A percentile compares a stretch with the other conserved stretches of the same genome.
These are phyloP conservation scores for Axea sp. DNA, from an alignment of 2,888 invertebrate genomes.

Conservation along the genomic window DNA sequence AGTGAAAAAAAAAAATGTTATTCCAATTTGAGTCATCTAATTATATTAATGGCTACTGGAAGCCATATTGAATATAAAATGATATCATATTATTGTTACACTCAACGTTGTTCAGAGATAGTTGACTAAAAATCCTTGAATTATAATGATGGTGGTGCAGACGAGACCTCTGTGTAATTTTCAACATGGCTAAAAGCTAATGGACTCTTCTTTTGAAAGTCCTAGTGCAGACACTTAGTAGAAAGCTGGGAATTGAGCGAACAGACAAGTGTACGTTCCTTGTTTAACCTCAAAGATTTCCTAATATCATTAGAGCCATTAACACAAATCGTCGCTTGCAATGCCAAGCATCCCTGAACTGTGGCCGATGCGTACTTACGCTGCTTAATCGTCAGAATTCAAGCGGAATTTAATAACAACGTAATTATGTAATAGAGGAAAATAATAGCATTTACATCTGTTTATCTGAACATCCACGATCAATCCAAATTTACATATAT, in stretches of 20 bases:
- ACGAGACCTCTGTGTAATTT: conserved; percentile 39
- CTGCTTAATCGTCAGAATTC: conserved; percentile 19
- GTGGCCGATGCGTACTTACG: conserved; percentile 7
- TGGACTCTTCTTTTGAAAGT: conserved; percentile 53
- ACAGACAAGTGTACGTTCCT: conserved; percentile 57
- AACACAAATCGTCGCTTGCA: conserved; percentile 49
- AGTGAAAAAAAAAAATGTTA: too few relatives aligned
- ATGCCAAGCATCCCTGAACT: conserved; percentile 22
- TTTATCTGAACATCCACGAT: conserved; percentile 1
- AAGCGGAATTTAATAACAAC: conserved; percentile 27
- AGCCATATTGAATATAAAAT: too few relatives aligned
- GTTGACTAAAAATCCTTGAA: conserved; percentile 39
- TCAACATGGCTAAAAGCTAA: conserved; percentile 55
- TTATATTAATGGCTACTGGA: too few relatives aligned
- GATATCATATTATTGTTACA: conserved; percentile 10
- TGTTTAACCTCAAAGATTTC: conserved; percentile 55
- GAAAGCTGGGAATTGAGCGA: conserved; percentile 20
- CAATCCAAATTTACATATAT: background rate
- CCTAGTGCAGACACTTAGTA: conserved; percentile 3
- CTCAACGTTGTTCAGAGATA: conserved; percentile 26
- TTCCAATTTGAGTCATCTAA: too few relatives aligned
- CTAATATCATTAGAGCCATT: conserved; percentile 58
- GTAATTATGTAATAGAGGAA: conserved; percentile 7
- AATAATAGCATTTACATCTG: background rate
- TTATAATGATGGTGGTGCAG: conserved; percentile 34